Evolutionary conservation across 2,888 invertebrate genomes (phyloP), one percentile per base, ranked within the genome.

Genomic region (Rhopalosiphum nymphaeae): DNA sequence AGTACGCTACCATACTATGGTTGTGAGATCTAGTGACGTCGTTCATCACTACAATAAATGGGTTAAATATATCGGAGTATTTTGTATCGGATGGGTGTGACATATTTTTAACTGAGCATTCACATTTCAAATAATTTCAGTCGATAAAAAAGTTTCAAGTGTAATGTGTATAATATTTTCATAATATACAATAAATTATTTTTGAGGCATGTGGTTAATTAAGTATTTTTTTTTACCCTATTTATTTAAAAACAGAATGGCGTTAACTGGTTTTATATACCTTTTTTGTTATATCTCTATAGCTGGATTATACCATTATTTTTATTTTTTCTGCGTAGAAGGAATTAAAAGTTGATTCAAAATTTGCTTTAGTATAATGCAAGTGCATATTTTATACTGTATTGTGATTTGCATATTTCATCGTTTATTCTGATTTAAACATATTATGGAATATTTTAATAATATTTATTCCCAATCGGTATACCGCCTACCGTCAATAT

Each of bases 361-460:
- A 67, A n/a, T 67, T 67, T n/a, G 16, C 21, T 36, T 78, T 36
- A 16, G 36, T 78, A 36, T 21, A 36, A 25, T 78, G 26, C 36
- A 78, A 78, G 36, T 21, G 36, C 36, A 78, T 78, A 42, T 78
- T 36, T 36, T 21, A 78, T 78, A 42, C 9, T 21, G 36, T 36
- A 78, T 36, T n/a, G 16, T 67, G 16, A 67, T 67, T 67, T 5
- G n/a, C 67, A 67, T n/a, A 67, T 67, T n/a, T 67, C n/a, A n/a
- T 67, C 67, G 16, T n/a, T n/a, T n/a, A 67, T 67, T 67, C 67
- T 67, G 67, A 67, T 67, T n/a, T 67, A n/a, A 67, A n/a, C n/a
- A 67, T 67, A 67, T 16, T 67, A n/a, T 67, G 16, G 67, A n/a
- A n/a, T 67, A 67, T n/a, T 16, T 67, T 67, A n/a, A 67, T n/a